phyloP scores from a whole-genome alignment of 2,797 vertebrate species.

The Etheostoma perlongum region DNA sequence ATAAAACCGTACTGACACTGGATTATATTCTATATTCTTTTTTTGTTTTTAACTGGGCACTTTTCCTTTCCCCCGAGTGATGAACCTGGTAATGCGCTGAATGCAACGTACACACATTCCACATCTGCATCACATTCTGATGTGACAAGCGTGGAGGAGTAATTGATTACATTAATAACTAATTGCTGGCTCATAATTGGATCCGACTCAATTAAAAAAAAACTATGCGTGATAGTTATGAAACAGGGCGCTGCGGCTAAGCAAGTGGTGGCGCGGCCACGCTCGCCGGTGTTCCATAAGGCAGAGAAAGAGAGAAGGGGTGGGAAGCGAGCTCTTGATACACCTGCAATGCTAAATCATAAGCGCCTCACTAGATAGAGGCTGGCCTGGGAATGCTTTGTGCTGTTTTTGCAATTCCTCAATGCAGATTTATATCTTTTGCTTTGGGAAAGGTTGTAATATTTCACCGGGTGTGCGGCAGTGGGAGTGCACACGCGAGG shows the following conservation, averaged over 20 bases:
- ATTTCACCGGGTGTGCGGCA: constrained; percentile 83
- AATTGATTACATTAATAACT: constrained; percentile 90
- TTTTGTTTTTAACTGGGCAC: constrained; percentile 15
- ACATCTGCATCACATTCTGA: constrained; percentile 82
- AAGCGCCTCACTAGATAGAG: constrained; percentile 83
- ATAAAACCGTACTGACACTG: not conserved
- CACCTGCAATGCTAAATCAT: constrained; percentile 89
- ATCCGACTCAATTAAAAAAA: constrained; percentile 86
- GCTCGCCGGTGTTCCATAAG: constrained; percentile 49
- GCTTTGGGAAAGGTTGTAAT: constrained; percentile 90
- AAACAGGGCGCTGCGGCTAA: constrained; percentile 77
- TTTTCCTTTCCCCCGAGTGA: constrained; percentile 43
- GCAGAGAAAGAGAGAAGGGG: constrained; percentile 12
- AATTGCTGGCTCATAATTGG: constrained; percentile 89
- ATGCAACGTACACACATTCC: constrained; percentile 74
- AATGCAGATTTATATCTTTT: constrained; percentile 90
- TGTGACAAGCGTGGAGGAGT: constrained; percentile 86
- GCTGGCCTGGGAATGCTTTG: constrained; percentile 86
- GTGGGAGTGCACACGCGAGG: constrained; percentile 76
- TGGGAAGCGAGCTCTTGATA: constrained; percentile 69
- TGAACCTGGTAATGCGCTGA: constrained; percentile 72
- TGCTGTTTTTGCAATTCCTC: constrained; percentile 91
- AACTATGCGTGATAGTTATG: constrained; percentile 86
- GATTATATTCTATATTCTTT: too few species aligned
- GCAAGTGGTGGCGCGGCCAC: constrained; percentile 42